phyloP scores from a whole-genome alignment of 2,113 vertebrate species.

The Panthera uncia region DNA sequence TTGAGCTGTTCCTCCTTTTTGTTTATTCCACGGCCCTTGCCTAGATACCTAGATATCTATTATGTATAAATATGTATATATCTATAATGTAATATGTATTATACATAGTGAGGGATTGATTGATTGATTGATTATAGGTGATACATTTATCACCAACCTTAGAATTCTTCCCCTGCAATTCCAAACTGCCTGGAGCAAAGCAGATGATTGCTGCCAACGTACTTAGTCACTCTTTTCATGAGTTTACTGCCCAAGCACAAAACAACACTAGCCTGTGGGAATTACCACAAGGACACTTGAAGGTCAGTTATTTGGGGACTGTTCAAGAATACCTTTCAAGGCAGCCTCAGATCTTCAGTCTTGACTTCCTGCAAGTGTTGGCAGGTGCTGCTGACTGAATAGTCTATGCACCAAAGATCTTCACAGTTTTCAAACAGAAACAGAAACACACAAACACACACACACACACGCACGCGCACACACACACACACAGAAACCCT shows the following conservation, averaged over 20 bases:
- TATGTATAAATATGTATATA: background rate
- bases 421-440: background rate
- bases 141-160: background rate
- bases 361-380: background rate
- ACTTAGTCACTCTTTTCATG: background rate
- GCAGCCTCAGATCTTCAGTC: background rate
- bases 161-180: conserved; percentile 8
- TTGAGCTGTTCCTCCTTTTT: background rate
- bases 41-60: background rate
- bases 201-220: background rate
- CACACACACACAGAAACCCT: background rate
- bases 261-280: background rate
- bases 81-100: background rate
- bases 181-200: conserved; percentile 34
- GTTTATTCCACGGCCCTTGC: background rate
- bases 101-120: background rate
- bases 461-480: background rate
- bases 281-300: background rate
- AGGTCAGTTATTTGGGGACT: conserved; percentile 22
- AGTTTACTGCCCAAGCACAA: background rate
- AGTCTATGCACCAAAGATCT: background rate
- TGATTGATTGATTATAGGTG: background rate
- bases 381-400: background rate
- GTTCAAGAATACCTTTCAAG: background rate
- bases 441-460: too few relatives aligned